Evolutionary conservation across 2,888 invertebrate genomes (phyloP), one percentile per base, ranked within the genome.

Genomic region (Exocentrus adspersus): DNA sequence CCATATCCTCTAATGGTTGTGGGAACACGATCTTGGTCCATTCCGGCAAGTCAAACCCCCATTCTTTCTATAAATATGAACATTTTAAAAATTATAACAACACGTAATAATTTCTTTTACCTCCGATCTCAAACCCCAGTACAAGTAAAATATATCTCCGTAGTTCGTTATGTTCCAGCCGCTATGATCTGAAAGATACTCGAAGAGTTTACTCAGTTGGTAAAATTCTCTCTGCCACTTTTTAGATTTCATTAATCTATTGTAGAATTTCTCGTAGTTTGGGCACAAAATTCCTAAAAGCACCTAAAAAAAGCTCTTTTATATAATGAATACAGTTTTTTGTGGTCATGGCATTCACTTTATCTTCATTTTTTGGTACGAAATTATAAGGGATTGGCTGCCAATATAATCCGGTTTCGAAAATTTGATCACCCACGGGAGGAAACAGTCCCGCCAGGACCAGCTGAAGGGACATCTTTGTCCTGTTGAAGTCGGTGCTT

Each of bases 301-400:
- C 16, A 74, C 48, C 69, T 69, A 37, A 16, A 52, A 57, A n/a
- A n/a, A n/a, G n/a, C n/a, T n/a, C n/a, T n/a, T n/a, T n/a, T n/a
- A n/a, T n/a, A n/a, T n/a, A n/a, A n/a, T n/a, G n/a, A n/a, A n/a
- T 50, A 28, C n/a, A n/a, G 2, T 10, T 21, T 30, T 16, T 2
- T 1, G 32, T 14, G 17, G 6, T 5, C 10, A n/a, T 28, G n/a
- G n/a, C n/a, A n/a, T n/a, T n/a, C 17, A 54, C 54, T 16, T 51
- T 68, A 58, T 77, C 78, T 16, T 70, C 21, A 45, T 60, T 12
- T 32, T 52, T 48, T 0, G 88, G 85, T 71, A 87, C 84, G 12
- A 89, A 89, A 75, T 88, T 88, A 12, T 91, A 86, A n/a, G 91
- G 90, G 62, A 92, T 88, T 5, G 92, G 93, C 73, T 91, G 90